Base-by-base conservation (phyloP, 2,888 invertebrate species). In the Molanna angustata region DNA sequence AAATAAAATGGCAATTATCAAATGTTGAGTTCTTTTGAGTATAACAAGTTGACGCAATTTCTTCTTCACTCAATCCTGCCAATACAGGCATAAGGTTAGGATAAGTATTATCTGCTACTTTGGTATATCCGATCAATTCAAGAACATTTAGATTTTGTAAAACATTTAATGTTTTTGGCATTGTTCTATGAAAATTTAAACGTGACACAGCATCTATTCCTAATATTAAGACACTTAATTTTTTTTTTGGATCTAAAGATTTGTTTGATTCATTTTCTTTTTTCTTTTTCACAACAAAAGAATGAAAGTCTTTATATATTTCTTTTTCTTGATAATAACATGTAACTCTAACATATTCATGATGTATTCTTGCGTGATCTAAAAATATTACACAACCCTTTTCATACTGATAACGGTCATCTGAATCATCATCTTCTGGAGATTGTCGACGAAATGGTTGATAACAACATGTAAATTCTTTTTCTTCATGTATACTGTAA, bases 31-130 rank as follows among this genome's bases (percentile, higher is more conserved):
- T 69, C 0, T 71, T 65, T 11, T 75, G 72, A 1, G 78, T 78
- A 79, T 86, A 83, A 64, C 91, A 92, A 0, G 70, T 76, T 50
- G 72, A 71, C 44, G 73, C 74, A 40, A 91, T 67, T 63, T 91
- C 88, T 0, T 74, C 72, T 20, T 82, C 82, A 35, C 78, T 80
- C 37, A 85, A 66, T 0, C 94, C 94, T 2, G 85, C 82, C 9
- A 94, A 71, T 57, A 91, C 79, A 0, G 95, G 89, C 4, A 89
- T 81, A 53, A 96, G 68, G 69, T 96, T 96, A 1, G 94, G 93
- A 67, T 90, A 94, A 0, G 95, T 95, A 68, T 95, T 96, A 69
- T 95, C 95, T 2, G 85, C 96, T 6, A 96, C 88, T 78, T 95
- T 96, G 66, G 90, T 94, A 69, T 92, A 94, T 3, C 95, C 96